These are phyloP conservation scores for Hipposideros larvatus DNA, from an alignment of 2,797 vertebrate genomes.

Conservation along the genomic window DNA sequence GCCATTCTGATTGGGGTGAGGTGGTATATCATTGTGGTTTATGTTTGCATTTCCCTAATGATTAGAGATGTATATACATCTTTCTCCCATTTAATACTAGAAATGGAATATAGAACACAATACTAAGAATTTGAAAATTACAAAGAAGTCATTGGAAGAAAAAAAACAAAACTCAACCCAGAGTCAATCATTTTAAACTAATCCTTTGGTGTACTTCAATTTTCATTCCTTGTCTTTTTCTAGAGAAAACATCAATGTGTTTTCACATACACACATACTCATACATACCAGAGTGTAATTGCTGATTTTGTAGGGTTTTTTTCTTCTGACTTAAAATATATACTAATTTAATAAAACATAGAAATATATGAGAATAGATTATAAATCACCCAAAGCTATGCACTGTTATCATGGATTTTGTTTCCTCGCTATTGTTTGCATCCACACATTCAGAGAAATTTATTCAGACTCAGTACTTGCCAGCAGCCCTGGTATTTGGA, in stretches of 20 bases:
- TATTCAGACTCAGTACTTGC: background rate
- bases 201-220: background rate
- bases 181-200: background rate
- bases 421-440: background rate
- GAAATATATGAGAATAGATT: background rate
- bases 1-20: too few relatives aligned
- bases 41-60: too few relatives aligned
- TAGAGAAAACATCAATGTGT: background rate
- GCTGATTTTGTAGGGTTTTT: background rate
- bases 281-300: background rate
- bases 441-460: background rate
- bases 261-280: background rate
- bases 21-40: too few relatives aligned
- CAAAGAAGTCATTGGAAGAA: background rate
- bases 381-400: background rate
- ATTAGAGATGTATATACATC: too few relatives aligned
- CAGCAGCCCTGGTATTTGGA: background rate
- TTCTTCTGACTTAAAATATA: background rate
- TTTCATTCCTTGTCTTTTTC: background rate
- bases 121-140: slow-evolving; percentile 15
- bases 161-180: background rate
- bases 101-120: background rate
- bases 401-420: background rate
- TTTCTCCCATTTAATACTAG: background rate
- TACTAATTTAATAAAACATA: background rate